Conservation (phyloP, 1,140 invertebrate species). For the Conus betulinus region DNA sequence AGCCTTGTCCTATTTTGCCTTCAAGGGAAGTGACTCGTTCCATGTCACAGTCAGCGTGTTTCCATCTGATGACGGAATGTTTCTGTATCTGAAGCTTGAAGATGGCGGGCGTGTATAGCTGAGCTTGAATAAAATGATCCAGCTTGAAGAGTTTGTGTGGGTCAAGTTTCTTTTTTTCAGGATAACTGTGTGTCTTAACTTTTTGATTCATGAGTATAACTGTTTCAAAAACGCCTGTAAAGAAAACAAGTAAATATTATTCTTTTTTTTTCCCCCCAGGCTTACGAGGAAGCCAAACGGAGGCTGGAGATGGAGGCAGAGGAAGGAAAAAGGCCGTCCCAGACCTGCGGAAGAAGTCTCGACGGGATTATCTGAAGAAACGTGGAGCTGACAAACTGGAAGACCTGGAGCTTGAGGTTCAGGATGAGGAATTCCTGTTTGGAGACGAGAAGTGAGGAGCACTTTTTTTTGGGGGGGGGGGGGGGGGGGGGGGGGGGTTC, state of each 20-base stretch:
- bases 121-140: no score
- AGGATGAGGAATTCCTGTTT: conserved; percentile 98
- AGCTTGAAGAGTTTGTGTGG: no score
- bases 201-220: no score
- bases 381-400: conserved; percentile 96
- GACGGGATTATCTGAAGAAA: conserved; percentile 95
- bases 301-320: conserved; percentile 86
- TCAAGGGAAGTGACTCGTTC: no score
- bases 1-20: no score
- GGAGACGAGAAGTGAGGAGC: conserved; percentile 86
- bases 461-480: not conserved
- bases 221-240: no score
- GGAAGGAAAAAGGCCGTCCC: conserved; percentile 91
- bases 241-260: not conserved
- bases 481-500: not conserved
- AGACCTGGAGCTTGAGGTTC: conserved; percentile 95
- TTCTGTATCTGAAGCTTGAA: no score
- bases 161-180: no score
- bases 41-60: no score
- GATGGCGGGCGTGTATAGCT: no score
- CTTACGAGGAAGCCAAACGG: conserved; percentile 94
- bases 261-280: conserved; percentile 63
- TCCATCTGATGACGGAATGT: no score
- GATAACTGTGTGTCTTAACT: no score
- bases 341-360: conserved; percentile 91